Conservation (phyloP, 2,888 invertebrate species). For the Anaspis maculata region DNA sequence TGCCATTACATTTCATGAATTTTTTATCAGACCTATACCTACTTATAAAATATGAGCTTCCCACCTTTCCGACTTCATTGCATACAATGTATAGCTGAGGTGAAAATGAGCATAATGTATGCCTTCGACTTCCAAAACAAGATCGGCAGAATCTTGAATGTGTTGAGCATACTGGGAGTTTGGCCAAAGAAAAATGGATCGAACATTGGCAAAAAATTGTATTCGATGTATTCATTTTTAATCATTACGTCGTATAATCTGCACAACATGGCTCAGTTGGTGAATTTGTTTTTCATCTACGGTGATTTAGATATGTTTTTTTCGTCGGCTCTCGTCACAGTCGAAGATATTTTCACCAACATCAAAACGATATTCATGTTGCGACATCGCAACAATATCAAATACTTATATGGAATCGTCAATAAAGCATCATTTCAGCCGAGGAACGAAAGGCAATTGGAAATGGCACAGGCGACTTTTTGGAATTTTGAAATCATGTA, state of each 20-base stretch:
- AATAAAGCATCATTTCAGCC: background rate
- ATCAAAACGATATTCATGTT: background rate
- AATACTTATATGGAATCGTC: background rate
- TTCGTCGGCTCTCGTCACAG: no score
- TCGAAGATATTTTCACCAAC: background rate
- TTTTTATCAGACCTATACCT: no score
- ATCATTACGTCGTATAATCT: background rate
- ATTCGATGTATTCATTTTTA: background rate
- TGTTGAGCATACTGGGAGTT: background rate
- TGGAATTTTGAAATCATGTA: background rate
- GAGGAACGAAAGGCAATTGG: background rate
- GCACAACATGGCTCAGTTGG: background rate
- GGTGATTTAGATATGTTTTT: no score
- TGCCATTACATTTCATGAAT: no score
- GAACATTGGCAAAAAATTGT: background rate
- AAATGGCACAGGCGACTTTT: background rate
- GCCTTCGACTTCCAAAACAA: background rate
- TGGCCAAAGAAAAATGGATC: background rate
- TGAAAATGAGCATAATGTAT: no score
- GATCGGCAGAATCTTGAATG: background rate
- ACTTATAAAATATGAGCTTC: no score
- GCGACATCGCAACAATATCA: background rate
- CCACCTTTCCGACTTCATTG: no score
- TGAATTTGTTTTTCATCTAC: background rate
- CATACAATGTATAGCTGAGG: no score